Percentiles rank a stretch among this genome's conserved stretches.
phyloP scores from a whole-genome alignment of 2,888 invertebrate species.

The Andrena minutula region DNA sequence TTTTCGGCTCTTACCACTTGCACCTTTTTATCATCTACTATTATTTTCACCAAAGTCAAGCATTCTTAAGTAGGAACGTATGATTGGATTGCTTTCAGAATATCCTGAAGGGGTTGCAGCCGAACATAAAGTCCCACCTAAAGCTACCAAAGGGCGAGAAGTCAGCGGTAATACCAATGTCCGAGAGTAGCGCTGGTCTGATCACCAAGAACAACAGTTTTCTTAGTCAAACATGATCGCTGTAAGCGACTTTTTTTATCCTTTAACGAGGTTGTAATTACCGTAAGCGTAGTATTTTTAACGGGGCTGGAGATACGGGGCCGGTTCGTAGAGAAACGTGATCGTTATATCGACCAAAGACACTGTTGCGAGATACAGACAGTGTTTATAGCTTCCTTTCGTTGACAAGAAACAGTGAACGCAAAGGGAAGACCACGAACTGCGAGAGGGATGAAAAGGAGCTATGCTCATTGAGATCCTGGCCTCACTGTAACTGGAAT shows the following conservation, averaged over 20 bases:
- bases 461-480: slow-evolving; percentile 5
- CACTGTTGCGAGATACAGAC: neutral
- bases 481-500: neutral
- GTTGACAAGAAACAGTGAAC: neutral
- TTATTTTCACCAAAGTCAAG: too few species aligned
- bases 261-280: slow-evolving; percentile 61
- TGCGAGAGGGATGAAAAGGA: neutral
- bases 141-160: slow-evolving; percentile 85
- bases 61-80: neutral
- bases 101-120: slow-evolving; percentile 85
- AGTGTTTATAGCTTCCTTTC: neutral
- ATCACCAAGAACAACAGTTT: slow-evolving; percentile 84
- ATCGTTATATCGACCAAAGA: neutral
- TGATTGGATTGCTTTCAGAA: slow-evolving; percentile 81
- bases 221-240: slow-evolving; percentile 80
- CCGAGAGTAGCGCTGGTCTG: slow-evolving; percentile 85
- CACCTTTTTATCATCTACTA: too few species aligned
- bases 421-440: neutral
- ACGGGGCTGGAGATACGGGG: slow-evolving; percentile 26
- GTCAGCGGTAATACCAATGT: slow-evolving; percentile 85
- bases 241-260: slow-evolving; percentile 33
- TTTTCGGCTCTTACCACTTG: too few species aligned
- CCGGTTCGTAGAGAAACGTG: neutral
- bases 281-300: slow-evolving; percentile 64
- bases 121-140: slow-evolving; percentile 85